Conservation (phyloP, 2,888 invertebrate species). For the Gibbula magus region DNA sequence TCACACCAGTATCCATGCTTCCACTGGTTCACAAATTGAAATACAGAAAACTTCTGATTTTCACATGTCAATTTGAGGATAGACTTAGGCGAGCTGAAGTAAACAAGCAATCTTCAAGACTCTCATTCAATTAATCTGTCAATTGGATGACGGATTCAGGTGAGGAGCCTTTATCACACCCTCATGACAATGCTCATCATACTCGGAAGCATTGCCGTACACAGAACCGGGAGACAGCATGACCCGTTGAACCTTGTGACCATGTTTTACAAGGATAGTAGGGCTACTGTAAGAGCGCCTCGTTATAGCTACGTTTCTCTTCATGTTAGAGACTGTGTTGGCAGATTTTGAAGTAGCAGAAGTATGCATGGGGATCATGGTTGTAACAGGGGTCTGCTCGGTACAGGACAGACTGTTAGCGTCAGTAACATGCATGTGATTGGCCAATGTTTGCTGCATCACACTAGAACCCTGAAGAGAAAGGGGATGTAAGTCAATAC, state of each 20-base stretch:
- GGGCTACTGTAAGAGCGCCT: constrained; percentile 63
- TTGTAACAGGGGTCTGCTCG: constrained; percentile 49
- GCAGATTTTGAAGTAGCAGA: constrained; percentile 44
- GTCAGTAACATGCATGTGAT: constrained; percentile 51
- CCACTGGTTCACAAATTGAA: no score
- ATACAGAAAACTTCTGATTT: no score
- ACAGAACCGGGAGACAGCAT: constrained; percentile 56
- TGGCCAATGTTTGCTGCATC: constrained; percentile 60
- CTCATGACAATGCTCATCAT: constrained; percentile 15
- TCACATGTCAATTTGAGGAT: no score
- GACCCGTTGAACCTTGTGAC: constrained; percentile 67
- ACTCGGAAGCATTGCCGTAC: constrained; percentile 30
- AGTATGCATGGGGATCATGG: constrained; percentile 48
- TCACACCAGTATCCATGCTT: no score
- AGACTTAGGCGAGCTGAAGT: no score
- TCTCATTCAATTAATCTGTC: neutral
- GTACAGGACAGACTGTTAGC: constrained; percentile 42
- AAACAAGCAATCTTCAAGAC: no score
- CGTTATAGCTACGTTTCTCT: constrained; percentile 53
- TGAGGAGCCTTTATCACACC: constrained; percentile 24
- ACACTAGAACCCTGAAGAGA: constrained; percentile 65
- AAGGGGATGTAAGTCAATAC: constrained; percentile 12
- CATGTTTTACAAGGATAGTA: constrained; percentile 67
- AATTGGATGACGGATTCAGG: constrained; percentile 17
- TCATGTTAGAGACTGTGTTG: constrained; percentile 53